These are phyloP conservation scores for Scartelaos histophorus DNA, from an alignment of 2,113 vertebrate species.

Conservation along the genomic window DNA sequence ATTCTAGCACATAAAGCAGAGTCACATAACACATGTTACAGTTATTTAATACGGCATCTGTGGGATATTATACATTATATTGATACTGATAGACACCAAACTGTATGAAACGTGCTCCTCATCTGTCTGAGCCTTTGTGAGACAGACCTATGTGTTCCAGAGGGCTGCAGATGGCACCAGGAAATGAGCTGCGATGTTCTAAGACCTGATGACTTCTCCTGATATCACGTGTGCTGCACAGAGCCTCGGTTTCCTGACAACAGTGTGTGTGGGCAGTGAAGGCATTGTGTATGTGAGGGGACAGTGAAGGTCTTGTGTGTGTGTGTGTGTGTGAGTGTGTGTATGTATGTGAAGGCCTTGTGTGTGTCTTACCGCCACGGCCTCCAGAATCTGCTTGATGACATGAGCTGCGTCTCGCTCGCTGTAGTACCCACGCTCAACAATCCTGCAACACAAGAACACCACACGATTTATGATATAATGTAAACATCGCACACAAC, in stretches of 20 bases:
- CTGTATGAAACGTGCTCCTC: neutral
- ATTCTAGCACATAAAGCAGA: too few relatives aligned
- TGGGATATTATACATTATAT: too few relatives aligned
- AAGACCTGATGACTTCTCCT: neutral
- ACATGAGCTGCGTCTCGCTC: conserved; percentile 86
- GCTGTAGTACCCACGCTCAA: conserved; percentile 89
- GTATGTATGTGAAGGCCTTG: neutral
- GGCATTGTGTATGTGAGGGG: neutral
- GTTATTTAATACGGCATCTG: too few relatives aligned
- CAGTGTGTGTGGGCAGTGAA: neutral
- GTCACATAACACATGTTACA: too few relatives aligned
- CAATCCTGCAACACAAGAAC: conserved; percentile 76
- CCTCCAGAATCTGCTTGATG: conserved; percentile 90
- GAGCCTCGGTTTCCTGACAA: neutral
- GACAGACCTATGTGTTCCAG: conserved; percentile 6
- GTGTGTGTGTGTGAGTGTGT: neutral
- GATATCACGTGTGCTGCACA: neutral
- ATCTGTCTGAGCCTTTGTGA: conserved; percentile 3
- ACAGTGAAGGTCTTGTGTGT: neutral
- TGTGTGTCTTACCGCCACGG: conserved; percentile 76
- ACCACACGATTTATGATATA: too few relatives aligned
- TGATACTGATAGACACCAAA: too few relatives aligned
- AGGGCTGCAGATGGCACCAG: conserved; percentile 6
- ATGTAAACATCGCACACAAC: too few relatives aligned
- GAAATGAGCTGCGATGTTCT: conserved; percentile 18